Percentiles rank a stretch among this genome's conserved stretches.
These are phyloP conservation scores for Leptobrachium leishanense DNA, from an alignment of 2,113 vertebrate genomes.

Conservation along the genomic window DNA sequence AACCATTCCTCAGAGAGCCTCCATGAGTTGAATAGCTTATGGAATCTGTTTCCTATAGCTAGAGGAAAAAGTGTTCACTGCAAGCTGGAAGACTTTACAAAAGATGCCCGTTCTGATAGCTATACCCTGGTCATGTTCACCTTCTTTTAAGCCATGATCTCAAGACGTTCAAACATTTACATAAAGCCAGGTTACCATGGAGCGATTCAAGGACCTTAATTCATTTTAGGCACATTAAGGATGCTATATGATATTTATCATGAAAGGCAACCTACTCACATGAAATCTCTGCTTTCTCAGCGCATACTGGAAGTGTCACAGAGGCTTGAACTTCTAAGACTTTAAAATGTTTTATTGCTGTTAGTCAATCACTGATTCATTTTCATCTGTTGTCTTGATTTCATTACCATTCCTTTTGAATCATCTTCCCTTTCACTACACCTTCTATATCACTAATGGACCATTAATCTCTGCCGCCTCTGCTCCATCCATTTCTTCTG, in stretches of 20 bases:
- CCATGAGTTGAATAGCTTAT: constrained; percentile 67
- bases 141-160: constrained; percentile 68
- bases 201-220: constrained; percentile 61
- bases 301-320: constrained; percentile 62
- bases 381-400: constrained; percentile 58
- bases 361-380: constrained; percentile 66
- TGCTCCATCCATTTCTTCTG: constrained; percentile 57
- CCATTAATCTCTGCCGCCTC: constrained; percentile 58
- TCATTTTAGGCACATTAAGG: constrained; percentile 57
- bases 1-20: constrained; percentile 62
- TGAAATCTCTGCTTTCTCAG: constrained; percentile 56
- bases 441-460: constrained; percentile 60
- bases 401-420: constrained; percentile 59
- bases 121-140: constrained; percentile 62
- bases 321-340: constrained; percentile 68
- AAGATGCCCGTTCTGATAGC: constrained; percentile 65
- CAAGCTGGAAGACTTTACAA: constrained; percentile 70
- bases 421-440: constrained; percentile 61
- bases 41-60: constrained; percentile 65
- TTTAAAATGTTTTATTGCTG: constrained; percentile 60
- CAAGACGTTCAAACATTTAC: constrained; percentile 65
- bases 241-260: constrained; percentile 57
- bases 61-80: constrained; percentile 62
- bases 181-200: constrained; percentile 63
- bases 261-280: constrained; percentile 63